Conservation (phyloP, 2,888 invertebrate genomes). For the Marronus borbonicus region DNA sequence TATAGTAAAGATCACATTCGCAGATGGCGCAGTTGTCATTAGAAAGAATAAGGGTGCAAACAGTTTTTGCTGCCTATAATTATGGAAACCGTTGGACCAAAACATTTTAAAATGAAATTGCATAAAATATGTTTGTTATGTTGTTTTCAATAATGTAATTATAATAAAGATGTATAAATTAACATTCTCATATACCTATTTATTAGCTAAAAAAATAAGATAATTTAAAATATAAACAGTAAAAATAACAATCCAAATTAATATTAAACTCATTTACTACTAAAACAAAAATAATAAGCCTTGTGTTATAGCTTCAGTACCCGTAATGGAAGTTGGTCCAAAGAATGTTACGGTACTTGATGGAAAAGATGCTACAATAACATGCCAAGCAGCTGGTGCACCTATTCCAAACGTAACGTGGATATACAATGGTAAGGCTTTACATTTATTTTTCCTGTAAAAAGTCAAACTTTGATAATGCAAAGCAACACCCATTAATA, state of each 20-base stretch:
- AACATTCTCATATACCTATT: too few relatives aligned
- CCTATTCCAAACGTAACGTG: constrained; percentile 93
- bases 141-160: too few relatives aligned
- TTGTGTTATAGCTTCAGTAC: constrained; percentile 81
- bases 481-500: background rate
- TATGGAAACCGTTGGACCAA: background rate
- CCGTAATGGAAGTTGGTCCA: constrained; percentile 88
- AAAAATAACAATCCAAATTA: background rate
- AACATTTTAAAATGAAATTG: background rate
- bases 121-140: background rate
- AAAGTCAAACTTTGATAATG: constrained; percentile 11
- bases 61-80: too few relatives aligned
- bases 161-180: too few relatives aligned
- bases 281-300: background rate
- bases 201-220: too few relatives aligned
- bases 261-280: background rate
- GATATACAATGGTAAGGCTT: constrained; percentile 88
- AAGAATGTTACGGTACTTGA: constrained; percentile 92
- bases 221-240: background rate
- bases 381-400: constrained; percentile 91
- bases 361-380: constrained; percentile 92
- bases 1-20: too few relatives aligned
- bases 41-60: too few relatives aligned
- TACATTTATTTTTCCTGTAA: background rate
- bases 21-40: too few relatives aligned